A percentile compares a stretch with the other conserved stretches of the same genome.
These are phyloP conservation scores for Gari tellinella DNA, from an alignment of 2,888 invertebrate species.

Conservation along the genomic window DNA sequence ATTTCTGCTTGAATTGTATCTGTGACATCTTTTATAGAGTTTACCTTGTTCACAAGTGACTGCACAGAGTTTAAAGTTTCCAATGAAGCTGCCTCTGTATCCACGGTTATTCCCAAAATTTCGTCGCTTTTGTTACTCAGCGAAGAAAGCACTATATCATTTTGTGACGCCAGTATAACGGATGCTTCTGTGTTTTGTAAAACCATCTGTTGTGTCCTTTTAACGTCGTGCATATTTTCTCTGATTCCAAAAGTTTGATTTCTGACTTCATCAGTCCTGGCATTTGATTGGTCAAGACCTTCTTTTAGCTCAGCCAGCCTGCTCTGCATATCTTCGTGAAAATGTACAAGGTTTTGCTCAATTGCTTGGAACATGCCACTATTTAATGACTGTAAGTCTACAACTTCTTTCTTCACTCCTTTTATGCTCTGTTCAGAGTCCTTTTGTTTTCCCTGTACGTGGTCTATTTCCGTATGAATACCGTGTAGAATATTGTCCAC, in stretches of 20 bases:
- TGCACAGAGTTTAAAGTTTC: too few relatives aligned
- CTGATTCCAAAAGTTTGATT: conserved; percentile 40
- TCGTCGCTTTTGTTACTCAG: too few relatives aligned
- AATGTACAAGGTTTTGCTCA: conserved; percentile 63
- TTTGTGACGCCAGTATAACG: conserved; percentile 19
- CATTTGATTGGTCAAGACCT: conserved; percentile 33
- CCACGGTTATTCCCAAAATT: too few relatives aligned
- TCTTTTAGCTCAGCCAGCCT: conserved; percentile 35
- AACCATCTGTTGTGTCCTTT: conserved; percentile 17
- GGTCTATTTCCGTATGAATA: conserved; percentile 60
- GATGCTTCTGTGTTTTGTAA: conserved; percentile 34
- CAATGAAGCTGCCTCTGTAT: too few relatives aligned
- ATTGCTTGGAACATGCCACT: conserved; percentile 69
- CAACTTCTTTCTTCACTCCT: conserved; percentile 64
- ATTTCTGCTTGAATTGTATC: not conserved
- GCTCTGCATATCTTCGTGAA: conserved; percentile 45
- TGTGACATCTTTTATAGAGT: not conserved
- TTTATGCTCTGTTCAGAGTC: conserved; percentile 56
- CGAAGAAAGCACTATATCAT: too few relatives aligned
- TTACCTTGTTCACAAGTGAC: too few relatives aligned
- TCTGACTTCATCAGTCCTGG: conserved; percentile 20
- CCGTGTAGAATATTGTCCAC: conserved; percentile 64
- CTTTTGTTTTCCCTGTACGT: conserved; percentile 61
- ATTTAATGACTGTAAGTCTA: conserved; percentile 61
- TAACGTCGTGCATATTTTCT: conserved; percentile 15